A percentile compares a stretch with the other conserved stretches of the same genome.
These are phyloP conservation scores for Platynereis dumerilii DNA, from an alignment of 2,888 invertebrate genomes.

Conservation along the genomic window DNA sequence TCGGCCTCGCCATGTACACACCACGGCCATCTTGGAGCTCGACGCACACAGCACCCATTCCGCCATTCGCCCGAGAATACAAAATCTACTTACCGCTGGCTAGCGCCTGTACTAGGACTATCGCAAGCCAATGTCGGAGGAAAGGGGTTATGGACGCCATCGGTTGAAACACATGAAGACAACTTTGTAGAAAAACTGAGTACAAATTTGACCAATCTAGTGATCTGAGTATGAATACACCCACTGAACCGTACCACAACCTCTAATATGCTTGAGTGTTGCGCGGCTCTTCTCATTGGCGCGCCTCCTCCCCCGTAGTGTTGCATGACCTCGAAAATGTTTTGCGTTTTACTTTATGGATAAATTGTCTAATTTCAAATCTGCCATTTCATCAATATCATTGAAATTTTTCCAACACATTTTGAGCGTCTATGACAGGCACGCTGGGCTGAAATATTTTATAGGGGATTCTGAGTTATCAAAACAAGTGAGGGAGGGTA, in stretches of 20 bases:
- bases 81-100: slow-evolving; percentile 14
- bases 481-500: slow-evolving; percentile 2
- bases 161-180: slow-evolving; percentile 17
- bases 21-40: slow-evolving; percentile 1
- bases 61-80: too few species aligned
- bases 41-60: too few species aligned
- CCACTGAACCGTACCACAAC: slow-evolving; percentile 20
- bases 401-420: not conserved
- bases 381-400: not conserved
- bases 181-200: slow-evolving; percentile 16
- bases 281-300: slow-evolving; percentile 11
- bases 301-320: not conserved
- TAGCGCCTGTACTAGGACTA: slow-evolving; percentile 10
- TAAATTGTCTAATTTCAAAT: not conserved
- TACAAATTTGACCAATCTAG: slow-evolving; percentile 14
- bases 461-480: too few species aligned
- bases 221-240: slow-evolving; percentile 21
- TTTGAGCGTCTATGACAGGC: too few species aligned
- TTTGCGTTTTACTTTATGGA: not conserved
- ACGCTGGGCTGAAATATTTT: too few species aligned
- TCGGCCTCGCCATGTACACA: not conserved
- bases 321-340: too few species aligned
- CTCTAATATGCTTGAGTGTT: slow-evolving; percentile 18
- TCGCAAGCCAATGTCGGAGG: slow-evolving; percentile 15
- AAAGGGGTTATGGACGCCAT: slow-evolving; percentile 14